Conservation (phyloP, 2,888 invertebrate species). For the Macrosiphum euphorbiae region DNA sequence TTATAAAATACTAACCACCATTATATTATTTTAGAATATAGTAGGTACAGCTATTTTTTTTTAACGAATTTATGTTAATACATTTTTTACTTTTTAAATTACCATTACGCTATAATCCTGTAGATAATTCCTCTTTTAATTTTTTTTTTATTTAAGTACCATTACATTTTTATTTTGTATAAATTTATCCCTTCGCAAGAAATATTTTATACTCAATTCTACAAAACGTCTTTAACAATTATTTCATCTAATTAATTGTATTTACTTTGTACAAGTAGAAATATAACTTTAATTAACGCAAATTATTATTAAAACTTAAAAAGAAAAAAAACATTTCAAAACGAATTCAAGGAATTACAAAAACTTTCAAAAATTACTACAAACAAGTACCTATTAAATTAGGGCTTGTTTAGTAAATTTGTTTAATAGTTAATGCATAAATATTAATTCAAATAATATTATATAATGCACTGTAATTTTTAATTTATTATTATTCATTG, state of each 20-base stretch:
- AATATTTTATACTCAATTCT: slow-evolving; percentile 19
- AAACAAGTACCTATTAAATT: slow-evolving; percentile 26
- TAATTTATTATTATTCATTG: not conserved
- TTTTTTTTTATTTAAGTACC: not conserved
- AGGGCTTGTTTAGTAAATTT: slow-evolving; percentile 37
- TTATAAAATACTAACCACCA: not conserved
- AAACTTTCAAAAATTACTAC: slow-evolving; percentile 51
- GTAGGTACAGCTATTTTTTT: not conserved
- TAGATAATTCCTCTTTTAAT: not conserved
- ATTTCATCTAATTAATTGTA: slow-evolving; percentile 20
- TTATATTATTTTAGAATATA: not conserved
- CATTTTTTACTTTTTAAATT: not conserved
- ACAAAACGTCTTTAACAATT: slow-evolving; percentile 6
- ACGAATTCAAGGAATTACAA: not conserved
- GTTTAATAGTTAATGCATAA: slow-evolving; percentile 26
- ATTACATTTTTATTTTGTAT: not conserved
- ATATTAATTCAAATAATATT: not conserved
- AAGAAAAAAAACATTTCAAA: slow-evolving; percentile 36
- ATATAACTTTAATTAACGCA: slow-evolving; percentile 35
- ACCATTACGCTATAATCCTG: not conserved
- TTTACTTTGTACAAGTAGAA: slow-evolving; percentile 27
- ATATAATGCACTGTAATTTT: not conserved
- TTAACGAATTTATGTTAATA: not conserved
- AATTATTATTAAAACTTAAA: slow-evolving; percentile 49
- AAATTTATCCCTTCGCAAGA: not conserved